Conservation (phyloP, 2,888 invertebrate genomes). For the Diaperis boleti region DNA sequence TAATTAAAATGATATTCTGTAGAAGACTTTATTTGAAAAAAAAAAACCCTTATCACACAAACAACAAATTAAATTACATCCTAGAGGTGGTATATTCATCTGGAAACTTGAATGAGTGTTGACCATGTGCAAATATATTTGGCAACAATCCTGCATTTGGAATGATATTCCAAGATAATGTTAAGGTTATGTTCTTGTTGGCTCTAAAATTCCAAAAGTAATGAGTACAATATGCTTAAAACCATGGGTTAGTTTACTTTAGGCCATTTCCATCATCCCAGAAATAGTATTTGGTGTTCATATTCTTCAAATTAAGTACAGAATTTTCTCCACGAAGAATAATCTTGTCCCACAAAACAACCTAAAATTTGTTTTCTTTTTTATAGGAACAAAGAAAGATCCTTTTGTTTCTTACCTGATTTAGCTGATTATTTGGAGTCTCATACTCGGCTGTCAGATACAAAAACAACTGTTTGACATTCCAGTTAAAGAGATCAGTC, state of each 20-base stretch:
- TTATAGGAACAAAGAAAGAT: background rate
- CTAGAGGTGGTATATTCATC: slow-evolving; percentile 82
- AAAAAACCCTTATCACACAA: slow-evolving; percentile 29
- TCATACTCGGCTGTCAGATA: slow-evolving; percentile 97
- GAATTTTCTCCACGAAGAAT: slow-evolving; percentile 94
- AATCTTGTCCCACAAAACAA: slow-evolving; percentile 99
- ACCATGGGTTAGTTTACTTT: slow-evolving; percentile 71
- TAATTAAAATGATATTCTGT: slow-evolving; percentile 39
- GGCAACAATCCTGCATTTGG: slow-evolving; percentile 97
- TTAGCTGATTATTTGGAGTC: slow-evolving; percentile 87
- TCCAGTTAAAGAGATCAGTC: slow-evolving; percentile 97
- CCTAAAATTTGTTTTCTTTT: slow-evolving; percentile 66
- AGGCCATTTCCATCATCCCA: slow-evolving; percentile 99
- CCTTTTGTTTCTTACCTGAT: slow-evolving; percentile 71
- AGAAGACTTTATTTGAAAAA: slow-evolving; percentile 29
- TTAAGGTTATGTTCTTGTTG: slow-evolving; percentile 93
- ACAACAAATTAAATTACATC: slow-evolving; percentile 61
- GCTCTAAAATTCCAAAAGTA: slow-evolving; percentile 73
- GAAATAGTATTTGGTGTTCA: slow-evolving; percentile 99
- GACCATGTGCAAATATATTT: slow-evolving; percentile 84
- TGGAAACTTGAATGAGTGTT: slow-evolving; percentile 92
- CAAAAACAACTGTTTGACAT: slow-evolving; percentile 97
- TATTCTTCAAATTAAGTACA: slow-evolving; percentile 90
- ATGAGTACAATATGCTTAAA: background rate
- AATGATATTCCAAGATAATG: slow-evolving; percentile 97